Conservation (phyloP, 2,797 vertebrate species). For the Nannoperca obscura region DNA sequence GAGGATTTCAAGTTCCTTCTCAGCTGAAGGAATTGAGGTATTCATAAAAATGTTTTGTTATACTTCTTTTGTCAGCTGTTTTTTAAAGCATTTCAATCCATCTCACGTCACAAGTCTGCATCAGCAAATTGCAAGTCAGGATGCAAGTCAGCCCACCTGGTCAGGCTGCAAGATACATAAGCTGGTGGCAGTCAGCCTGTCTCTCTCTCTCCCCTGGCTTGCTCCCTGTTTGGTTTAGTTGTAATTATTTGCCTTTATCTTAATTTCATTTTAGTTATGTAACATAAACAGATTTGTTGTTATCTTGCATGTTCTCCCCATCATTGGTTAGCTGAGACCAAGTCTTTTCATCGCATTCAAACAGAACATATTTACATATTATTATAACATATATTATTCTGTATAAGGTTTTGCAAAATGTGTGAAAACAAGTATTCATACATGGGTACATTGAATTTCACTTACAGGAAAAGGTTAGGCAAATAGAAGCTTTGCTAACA, state of each 20-base stretch:
- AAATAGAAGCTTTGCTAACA: background rate
- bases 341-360: slow-evolving; percentile 4
- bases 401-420: background rate
- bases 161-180: no score
- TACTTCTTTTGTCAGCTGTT: background rate
- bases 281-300: background rate
- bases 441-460: no score
- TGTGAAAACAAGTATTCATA: background rate
- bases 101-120: background rate
- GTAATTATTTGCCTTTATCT: no score
- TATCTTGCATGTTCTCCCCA: background rate
- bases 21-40: background rate
- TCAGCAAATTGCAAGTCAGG: background rate
- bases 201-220: no score
- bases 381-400: background rate
- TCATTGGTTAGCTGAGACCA: background rate
- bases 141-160: background rate
- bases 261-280: no score
- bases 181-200: no score
- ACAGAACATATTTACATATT: background rate
- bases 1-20: background rate
- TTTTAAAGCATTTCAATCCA: background rate
- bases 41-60: background rate
- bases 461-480: background rate
- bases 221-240: no score